phyloP scores from a whole-genome alignment of 2,888 invertebrate species.

The Pemphredon lugubris region DNA sequence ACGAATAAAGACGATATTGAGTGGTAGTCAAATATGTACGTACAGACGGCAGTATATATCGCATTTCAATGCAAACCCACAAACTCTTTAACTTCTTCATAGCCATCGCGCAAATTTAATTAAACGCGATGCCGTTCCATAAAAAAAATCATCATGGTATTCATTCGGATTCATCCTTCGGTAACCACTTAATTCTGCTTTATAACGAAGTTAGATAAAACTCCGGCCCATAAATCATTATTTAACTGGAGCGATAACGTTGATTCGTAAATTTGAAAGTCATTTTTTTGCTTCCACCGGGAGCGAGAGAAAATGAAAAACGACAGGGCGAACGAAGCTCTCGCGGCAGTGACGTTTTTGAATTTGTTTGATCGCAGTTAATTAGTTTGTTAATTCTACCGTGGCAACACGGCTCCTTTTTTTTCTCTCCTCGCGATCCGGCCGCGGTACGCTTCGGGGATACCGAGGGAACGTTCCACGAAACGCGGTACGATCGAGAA shows the following conservation, averaged over 20 bases:
- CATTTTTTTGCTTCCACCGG: constrained; percentile 11
- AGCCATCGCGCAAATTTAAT: not conserved
- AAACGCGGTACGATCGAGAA: not conserved
- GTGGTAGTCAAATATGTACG: too few relatives aligned
- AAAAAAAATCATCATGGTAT: too few relatives aligned
- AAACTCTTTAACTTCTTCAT: not conserved
- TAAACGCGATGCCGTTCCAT: too few relatives aligned
- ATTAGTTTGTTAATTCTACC: constrained; percentile 40
- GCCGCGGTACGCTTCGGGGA: not conserved
- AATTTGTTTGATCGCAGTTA: constrained; percentile 38
- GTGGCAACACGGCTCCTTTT: not conserved
- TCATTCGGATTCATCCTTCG: constrained; percentile 29
- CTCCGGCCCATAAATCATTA: constrained; percentile 25
- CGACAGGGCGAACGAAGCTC: not conserved
- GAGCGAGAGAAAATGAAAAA: not conserved
- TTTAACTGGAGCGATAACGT: constrained; percentile 3
- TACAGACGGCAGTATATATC: too few relatives aligned
- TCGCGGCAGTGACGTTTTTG: constrained; percentile 34
- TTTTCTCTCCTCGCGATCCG: not conserved
- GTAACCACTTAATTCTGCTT: constrained; percentile 42
- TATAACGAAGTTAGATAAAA: constrained; percentile 24
- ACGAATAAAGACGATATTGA: too few relatives aligned
- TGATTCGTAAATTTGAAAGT: constrained; percentile 37
- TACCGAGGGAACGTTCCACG: too few relatives aligned
- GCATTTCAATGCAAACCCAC: too few relatives aligned